A percentile compares a stretch with the other conserved stretches of the same genome.
These are phyloP conservation scores for Bombus cullumanus DNA, from an alignment of 1,140 invertebrate species.

Conservation along the genomic window DNA sequence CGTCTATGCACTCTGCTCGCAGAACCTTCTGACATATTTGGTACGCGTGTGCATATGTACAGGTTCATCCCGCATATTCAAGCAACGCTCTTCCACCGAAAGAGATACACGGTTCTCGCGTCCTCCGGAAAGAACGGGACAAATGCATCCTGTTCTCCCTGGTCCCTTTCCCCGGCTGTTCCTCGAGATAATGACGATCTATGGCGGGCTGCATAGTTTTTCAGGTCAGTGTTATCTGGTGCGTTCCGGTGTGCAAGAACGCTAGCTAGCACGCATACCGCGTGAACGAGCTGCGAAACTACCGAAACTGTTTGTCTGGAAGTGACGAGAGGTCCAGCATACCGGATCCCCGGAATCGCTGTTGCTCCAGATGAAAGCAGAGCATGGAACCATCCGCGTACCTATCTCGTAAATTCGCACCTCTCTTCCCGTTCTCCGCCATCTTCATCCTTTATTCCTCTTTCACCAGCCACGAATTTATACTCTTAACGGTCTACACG, in stretches of 20 bases:
- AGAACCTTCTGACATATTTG: background rate
- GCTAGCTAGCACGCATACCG: slow-evolving; percentile 8
- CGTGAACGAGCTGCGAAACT: background rate
- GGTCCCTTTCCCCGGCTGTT: slow-evolving; percentile 27
- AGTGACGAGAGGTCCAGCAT: slow-evolving; percentile 30
- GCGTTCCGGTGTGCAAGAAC: slow-evolving; percentile 10
- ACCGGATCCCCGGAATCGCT: slow-evolving; percentile 8
- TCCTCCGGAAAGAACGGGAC: slow-evolving; percentile 27
- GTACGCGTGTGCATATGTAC: background rate
- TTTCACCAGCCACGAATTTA: background rate
- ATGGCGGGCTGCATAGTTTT: slow-evolving; percentile 48
- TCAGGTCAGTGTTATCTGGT: slow-evolving; percentile 22
- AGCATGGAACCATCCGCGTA: background rate
- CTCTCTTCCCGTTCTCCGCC: background rate
- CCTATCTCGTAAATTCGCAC: slow-evolving; percentile 14
- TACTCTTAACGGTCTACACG: too few species aligned
- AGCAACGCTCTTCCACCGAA: background rate
- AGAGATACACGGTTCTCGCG: slow-evolving; percentile 34
- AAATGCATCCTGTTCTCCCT: slow-evolving; percentile 27
- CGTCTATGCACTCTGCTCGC: too few species aligned
- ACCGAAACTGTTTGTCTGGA: slow-evolving; percentile 22
- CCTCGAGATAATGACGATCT: slow-evolving; percentile 65
- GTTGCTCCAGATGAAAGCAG: slow-evolving; percentile 16
- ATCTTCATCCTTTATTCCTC: background rate
- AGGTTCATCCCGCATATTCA: slow-evolving; percentile 20